Percentiles rank a stretch among this genome's conserved stretches.
phyloP scores from a whole-genome alignment of 2,888 invertebrate species.

The Melanostoma mellinum region DNA sequence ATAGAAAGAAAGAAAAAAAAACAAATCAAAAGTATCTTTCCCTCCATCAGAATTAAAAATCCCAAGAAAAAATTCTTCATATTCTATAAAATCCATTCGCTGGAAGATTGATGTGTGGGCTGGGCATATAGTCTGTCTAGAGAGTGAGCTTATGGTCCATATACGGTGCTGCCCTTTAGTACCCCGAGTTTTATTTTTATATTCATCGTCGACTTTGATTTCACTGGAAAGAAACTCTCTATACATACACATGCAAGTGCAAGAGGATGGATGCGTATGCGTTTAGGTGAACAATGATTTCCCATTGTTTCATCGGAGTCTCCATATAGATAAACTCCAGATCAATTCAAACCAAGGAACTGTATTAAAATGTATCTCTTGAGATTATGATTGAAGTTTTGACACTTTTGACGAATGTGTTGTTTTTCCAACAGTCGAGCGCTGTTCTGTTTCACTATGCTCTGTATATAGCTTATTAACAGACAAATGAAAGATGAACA shows the following conservation, averaged over 20 bases:
- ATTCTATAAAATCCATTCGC: conserved; percentile 38
- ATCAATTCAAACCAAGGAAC: conserved; percentile 2
- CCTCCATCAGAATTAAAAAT: conserved; percentile 57
- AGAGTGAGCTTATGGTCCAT: neutral
- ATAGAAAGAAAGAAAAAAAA: conserved; percentile 3
- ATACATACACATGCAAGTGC: neutral
- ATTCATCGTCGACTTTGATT: conserved; percentile 42
- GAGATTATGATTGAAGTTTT: conserved; percentile 69
- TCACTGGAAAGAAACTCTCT: conserved; percentile 60
- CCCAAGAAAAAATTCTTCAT: conserved; percentile 52
- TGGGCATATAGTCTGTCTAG: conserved; percentile 10
- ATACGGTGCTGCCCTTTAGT: conserved; percentile 39
- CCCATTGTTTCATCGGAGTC: conserved; percentile 45
- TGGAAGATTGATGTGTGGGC: conserved; percentile 22
- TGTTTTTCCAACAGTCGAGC: conserved; percentile 33
- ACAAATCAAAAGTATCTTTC: conserved; percentile 41
- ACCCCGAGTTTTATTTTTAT: conserved; percentile 8
- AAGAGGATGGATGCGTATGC: neutral
- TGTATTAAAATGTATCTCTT: conserved; percentile 63
- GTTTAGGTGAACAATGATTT: conserved; percentile 61
- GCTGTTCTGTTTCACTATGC: conserved; percentile 23
- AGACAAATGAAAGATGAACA: conserved; percentile 43
- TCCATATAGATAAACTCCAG: conserved; percentile 15
- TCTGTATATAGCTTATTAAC: conserved; percentile 43
- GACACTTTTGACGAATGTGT: conserved; percentile 70